Evolutionary conservation across 2,797 vertebrate species (phyloP), one percentile per base, ranked within the genome.

Genomic region (Gastrophryne carolinensis): DNA sequence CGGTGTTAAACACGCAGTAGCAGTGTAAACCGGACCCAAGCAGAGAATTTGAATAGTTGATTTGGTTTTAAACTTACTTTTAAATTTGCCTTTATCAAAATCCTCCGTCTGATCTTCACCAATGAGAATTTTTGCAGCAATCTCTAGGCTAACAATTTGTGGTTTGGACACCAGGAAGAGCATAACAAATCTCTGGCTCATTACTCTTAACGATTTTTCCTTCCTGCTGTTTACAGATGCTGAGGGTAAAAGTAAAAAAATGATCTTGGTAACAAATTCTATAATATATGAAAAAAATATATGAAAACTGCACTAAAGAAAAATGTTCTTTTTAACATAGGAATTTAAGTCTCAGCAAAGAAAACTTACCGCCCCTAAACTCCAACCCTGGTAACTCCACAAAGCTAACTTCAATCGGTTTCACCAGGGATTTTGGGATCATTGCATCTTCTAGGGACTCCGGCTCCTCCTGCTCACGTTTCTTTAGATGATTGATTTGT

Each of bases 141-240:
- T 84, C 63, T 99, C 98, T 72, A 99, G 89, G 82, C 94, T 98
- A 56, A 99, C 95, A 80, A 95, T 91, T 6, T 92, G 93, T 62
- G 96, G 94, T 23, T 83, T 86, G 0, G 94, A 97, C 62, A 98
- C 95, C 81, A 99, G 90, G 84, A 99, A 98, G 39, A 99, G 87
- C 98, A 98, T 99, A 80, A 99, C 95, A 72, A 99, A 99, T 85
- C 98, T 97, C 88, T 99, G 96, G 86, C 96, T 98, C 96, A 98
- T 97, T 79, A 98, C 96, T 72, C 96, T 86, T 81, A 99, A 86
- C 77, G 98, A 98, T 78, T 98, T 99, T 85, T 98, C 96, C 84
- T 99, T 99, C 77, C 94, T 91, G 81, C 96, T 96, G 69, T 96
- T 98, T 12, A 94, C 93, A 17, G 95, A 96, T 0, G 92, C 96